Conservation (phyloP, 2,888 invertebrate species). For the Chymomyza procnemis region DNA sequence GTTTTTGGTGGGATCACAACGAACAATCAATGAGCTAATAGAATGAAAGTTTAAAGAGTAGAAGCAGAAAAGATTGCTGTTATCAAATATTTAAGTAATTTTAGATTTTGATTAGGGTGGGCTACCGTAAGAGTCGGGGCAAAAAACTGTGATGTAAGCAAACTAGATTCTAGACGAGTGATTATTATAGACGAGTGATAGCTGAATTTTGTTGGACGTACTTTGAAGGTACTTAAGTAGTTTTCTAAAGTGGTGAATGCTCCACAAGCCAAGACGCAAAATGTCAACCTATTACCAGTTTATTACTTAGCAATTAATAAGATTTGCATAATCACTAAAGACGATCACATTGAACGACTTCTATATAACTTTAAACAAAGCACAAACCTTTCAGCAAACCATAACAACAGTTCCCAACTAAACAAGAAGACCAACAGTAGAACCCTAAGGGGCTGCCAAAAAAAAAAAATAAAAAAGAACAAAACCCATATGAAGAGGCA, state of each 20-base stretch:
- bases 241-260: too few relatives aligned
- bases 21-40: slow-evolving; percentile 51
- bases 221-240: too few relatives aligned
- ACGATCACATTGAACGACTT: not conserved
- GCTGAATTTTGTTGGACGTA: too few relatives aligned
- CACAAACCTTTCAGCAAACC: slow-evolving; percentile 1
- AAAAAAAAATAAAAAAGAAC: slow-evolving; percentile 13
- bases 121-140: not conserved
- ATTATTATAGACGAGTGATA: too few relatives aligned
- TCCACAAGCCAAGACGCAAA: too few relatives aligned
- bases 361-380: slow-evolving; percentile 8
- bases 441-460: slow-evolving; percentile 54
- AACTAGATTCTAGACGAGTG: too few relatives aligned
- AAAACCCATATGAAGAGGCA: slow-evolving; percentile 28
- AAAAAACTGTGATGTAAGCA: not conserved
- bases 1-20: slow-evolving; percentile 62
- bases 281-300: too few relatives aligned
- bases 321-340: slow-evolving; percentile 7
- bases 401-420: slow-evolving; percentile 26
- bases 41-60: not conserved
- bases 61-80: slow-evolving; percentile 36
- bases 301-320: not conserved
- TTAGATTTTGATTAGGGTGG: not conserved
- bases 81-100: slow-evolving; percentile 36
- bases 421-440: not conserved